Evolutionary conservation across 2,797 vertebrate genomes (phyloP), one percentile per base, ranked within the genome.

Genomic region (Pipistrellus pipistrellus): DNA sequence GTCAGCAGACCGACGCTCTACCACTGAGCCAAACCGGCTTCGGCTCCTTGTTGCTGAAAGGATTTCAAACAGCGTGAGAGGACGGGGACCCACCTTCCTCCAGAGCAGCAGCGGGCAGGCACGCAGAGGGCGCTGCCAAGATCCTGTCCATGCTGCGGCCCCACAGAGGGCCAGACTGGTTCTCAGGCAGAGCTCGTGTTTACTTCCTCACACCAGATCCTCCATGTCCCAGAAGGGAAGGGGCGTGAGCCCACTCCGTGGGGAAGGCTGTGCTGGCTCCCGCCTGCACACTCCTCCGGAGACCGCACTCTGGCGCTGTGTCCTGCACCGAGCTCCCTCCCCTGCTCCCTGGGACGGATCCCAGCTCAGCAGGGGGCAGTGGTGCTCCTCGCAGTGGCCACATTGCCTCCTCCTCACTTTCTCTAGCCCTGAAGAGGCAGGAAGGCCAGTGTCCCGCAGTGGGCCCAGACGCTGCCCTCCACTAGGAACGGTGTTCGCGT

Each of bases 271-370:
- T 9, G 2, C 3, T 6, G 14, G n/a, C 3, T 4, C 1, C 46
- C 21, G 0, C 21, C 20, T 62, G 27, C 5, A 0, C 66, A 55
- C 8, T 6, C 11, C 11, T 25, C 15, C 55, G 32, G 68, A 48
- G 48, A 21, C 35, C 2, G 3, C 30, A 13, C 51, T n/a, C 32
- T 8, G 0, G 1, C 5, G 11, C 73, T 32, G 18, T 1, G 1
- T 76, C 9, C 11, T n/a, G 66, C 66, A 62, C n/a, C 12, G 11
- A n/a, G 5, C 35, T 9, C 38, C 21, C 32, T 2, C 21, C 18
- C 18, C 2, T 9, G 32, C 46, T 30, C 44, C 15, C 17, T 18
- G 25, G 18, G 57, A n/a, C n/a, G 4, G 53, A 48, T 27, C 20
- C 41, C 71, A 8, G 25, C 64, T 77, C 44, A 25, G 64, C 27